Evolutionary conservation across 2,113 vertebrate species (phyloP).

Genomic region (Myanophis thanlyinensis): DNA sequence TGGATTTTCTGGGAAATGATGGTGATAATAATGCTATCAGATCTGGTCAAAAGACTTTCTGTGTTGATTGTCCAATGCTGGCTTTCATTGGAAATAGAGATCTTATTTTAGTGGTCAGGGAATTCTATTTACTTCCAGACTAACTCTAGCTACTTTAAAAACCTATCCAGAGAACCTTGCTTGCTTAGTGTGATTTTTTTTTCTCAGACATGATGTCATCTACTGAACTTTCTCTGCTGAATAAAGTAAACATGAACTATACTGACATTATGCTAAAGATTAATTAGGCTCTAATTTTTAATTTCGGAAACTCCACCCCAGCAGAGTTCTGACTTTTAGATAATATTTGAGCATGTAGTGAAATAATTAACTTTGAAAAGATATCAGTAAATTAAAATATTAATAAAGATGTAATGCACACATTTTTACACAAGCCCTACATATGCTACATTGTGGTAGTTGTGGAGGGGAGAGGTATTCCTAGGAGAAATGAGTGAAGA

Average conservation of each 20-base stretch:
- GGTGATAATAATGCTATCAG: not conserved
- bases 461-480: not conserved
- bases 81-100: conserved; percentile 17
- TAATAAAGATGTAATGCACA: conserved; percentile 27
- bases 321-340: conserved; percentile 38
- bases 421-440: not conserved
- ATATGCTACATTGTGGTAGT: not conserved
- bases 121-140: conserved; percentile 35
- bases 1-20: not conserved
- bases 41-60: conserved; percentile 27
- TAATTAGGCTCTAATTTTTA: conserved; percentile 65
- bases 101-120: conserved; percentile 32
- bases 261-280: conserved; percentile 61
- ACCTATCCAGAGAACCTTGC: conserved; percentile 60
- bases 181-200: conserved; percentile 56
- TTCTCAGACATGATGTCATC: conserved; percentile 66
- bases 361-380: conserved; percentile 52
- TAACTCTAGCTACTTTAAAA: conserved; percentile 48
- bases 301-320: conserved; percentile 58
- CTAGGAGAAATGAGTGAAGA: not conserved
- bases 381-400: conserved; percentile 37
- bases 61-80: not conserved
- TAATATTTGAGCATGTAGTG: conserved; percentile 46
- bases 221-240: conserved; percentile 57
- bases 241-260: conserved; percentile 60